Evolutionary conservation across 2,797 vertebrate species (phyloP), one percentile per base, ranked within the genome.

Genomic region (Petrocephalus schoutedeni): DNA sequence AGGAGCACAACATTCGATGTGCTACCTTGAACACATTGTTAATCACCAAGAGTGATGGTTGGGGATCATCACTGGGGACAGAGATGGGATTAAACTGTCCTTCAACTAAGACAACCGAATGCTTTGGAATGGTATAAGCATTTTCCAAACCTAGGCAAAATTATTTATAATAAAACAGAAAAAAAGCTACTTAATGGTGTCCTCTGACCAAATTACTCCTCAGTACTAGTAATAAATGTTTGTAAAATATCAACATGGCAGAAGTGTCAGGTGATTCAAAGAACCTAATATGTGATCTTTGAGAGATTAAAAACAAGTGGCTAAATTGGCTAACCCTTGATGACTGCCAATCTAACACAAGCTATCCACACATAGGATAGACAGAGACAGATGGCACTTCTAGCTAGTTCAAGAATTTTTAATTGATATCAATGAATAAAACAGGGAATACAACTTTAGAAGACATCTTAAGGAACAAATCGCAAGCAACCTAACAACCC

Each of bases 361-460:
- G 36, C 32, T 45, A 45, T 77, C 71, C 7, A 28, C 71, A 77
- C 7, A 86, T 58, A 32, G 16, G 32, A 9, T 2, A 32, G 36
- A 28, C 28, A 57, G 9, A 19, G 41, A 86, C 84, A 85, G 53
- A 86, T 54, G 19, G 32, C 71, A 32, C 58, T 58, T 58, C 28
- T 56, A 56, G 53, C 84, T 86, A 86, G n/a, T 86, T 86, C 32
- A 86, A 85, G 84, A 86, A 58, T 56, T 86, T 86, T 86, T 86
- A 86, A 86, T 86, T 51, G 51, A 54, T 83, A 83, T 45, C 77
- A 83, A 58, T 86, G 84, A 58, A 58, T 85, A 57, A 86, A 64
- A 61, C 58, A 36, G 23, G 87, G 80, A 82, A 67, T 87, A 87
- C 87, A 87, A 49, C 57, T 82, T 86, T n/a, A 41, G 82, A 86